A percentile compares a stretch with the other conserved stretches of the same genome.
phyloP scores from a whole-genome alignment of 1,140 invertebrate genomes.

The Heliconius himera region DNA sequence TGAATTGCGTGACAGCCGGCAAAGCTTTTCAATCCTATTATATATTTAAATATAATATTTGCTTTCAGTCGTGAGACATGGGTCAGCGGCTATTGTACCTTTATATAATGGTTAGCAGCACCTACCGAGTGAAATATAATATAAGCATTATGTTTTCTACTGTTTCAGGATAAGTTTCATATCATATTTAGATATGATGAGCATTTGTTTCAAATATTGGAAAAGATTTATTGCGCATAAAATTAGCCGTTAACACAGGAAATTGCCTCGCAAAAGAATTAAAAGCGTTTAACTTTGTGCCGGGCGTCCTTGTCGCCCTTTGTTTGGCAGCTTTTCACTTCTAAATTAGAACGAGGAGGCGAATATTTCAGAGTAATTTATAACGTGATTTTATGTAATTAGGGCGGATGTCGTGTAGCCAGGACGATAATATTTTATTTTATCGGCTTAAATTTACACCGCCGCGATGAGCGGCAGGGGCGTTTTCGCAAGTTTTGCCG shows the following conservation, averaged over 20 bases:
- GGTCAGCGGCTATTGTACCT: conserved; percentile 33
- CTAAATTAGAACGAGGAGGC: conserved; percentile 62
- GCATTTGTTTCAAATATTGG: conserved; percentile 40
- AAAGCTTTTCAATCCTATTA: conserved; percentile 42
- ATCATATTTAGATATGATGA: conserved; percentile 23
- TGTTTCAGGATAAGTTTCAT: neutral
- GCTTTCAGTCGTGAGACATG: conserved; percentile 40
- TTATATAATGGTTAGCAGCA: neutral
- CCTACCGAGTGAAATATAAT: neutral
- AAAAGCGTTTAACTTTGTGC: conserved; percentile 65
- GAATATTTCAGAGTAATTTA: conserved; percentile 74
- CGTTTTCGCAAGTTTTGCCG: conserved; percentile 61
- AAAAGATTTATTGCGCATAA: conserved; percentile 60
- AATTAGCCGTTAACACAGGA: conserved; percentile 64
- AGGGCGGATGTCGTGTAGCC: conserved; percentile 66
- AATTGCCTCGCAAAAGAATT: conserved; percentile 64
- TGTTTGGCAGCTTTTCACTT: conserved; percentile 67
- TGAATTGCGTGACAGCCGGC: conserved; percentile 42
- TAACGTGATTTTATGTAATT: conserved; percentile 75
- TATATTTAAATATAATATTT: conserved; percentile 42
- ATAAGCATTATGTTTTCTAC: neutral
- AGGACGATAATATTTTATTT: conserved; percentile 77
- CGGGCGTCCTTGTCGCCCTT: conserved; percentile 64
- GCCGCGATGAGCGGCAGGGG: conserved; percentile 62
- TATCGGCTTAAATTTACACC: conserved; percentile 76